phyloP scores from a whole-genome alignment of 2,888 invertebrate species.

The Drosophila kuntzei region DNA sequence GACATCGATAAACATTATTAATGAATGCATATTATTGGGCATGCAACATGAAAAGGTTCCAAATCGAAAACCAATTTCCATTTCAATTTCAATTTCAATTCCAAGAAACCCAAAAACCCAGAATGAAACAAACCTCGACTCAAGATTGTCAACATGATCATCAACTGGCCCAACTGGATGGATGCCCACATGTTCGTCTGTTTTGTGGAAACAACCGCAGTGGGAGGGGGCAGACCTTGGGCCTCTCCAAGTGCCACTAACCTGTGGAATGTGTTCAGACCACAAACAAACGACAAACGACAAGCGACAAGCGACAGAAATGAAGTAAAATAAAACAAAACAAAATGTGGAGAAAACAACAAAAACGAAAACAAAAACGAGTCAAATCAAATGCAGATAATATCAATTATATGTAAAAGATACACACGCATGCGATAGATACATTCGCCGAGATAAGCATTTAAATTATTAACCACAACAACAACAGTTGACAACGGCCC shows the following conservation, averaged over 20 bases:
- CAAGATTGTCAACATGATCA: constrained; percentile 82
- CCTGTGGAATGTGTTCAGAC: constrained; percentile 64
- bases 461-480: constrained; percentile 73
- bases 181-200: constrained; percentile 10
- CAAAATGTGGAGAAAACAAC: constrained; percentile 21
- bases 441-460: constrained; percentile 72
- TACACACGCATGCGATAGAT: constrained; percentile 74
- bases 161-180: constrained; percentile 48
- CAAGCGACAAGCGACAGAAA: constrained; percentile 31
- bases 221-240: constrained; percentile 14
- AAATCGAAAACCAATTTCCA: constrained; percentile 10
- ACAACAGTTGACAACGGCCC: constrained; percentile 15
- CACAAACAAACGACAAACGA: constrained; percentile 29
- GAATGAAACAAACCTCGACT: constrained; percentile 30
- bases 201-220: neutral
- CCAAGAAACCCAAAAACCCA: constrained; percentile 22
- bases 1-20: constrained; percentile 76
- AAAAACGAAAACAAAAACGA: constrained; percentile 24
- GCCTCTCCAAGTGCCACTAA: constrained; percentile 27
- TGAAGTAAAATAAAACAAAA: constrained; percentile 22
- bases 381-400: constrained; percentile 78
- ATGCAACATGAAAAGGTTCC: constrained; percentile 31
- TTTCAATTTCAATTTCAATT: constrained; percentile 15
- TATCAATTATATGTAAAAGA: constrained; percentile 83
- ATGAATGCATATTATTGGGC: constrained; percentile 66